Evolutionary conservation across 2,888 invertebrate species (phyloP), one percentile per base, ranked within the genome.

Genomic region (Lysandra coridon): DNA sequence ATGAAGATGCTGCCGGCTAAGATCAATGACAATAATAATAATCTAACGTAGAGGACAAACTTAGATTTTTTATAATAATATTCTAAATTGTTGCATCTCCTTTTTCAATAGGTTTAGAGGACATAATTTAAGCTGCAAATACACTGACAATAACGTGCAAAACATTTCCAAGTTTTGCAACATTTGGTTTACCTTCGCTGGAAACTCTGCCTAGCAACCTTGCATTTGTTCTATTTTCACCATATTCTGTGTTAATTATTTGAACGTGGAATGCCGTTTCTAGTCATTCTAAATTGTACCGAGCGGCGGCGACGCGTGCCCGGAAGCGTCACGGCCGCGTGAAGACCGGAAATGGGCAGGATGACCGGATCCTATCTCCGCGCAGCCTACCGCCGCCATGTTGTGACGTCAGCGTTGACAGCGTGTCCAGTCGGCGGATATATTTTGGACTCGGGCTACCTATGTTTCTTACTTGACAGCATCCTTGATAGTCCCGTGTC

Each of bases 261-360:
- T 62, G 30, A 62, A 64, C 4, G 23, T 40, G 64, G 78, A 78
- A 62, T 81, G 81, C 81, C 83, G 80, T 85, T 87, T 93, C 92
- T 84, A 92, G 92, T 83, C 80, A 80, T 81, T 82, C 80, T 88
- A 88, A 84, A 87, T 88, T 89, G 82, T 80, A 81, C 88, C 82
- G 83, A 84, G 86, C 88, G 87, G 88, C 89, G 90, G 89, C 92
- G 93, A 92, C 93, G 93, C 92, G 91, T 90, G 92, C 87, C 93
- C 94, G 94, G 94, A 94, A 92, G 94, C 94, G 93, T 93, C 94
- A 94, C 92, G 93, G 92, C 92, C 93, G 93, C 93, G 93, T 94
- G 94, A 94, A 94, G 94, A 94, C 94, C 94, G 94, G 94, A 94
- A 94, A 94, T 94, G 94, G 94, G 89, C 94, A 94, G 94, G 94